phyloP scores from a whole-genome alignment of 2,888 invertebrate species.

The Amblyjoppa fuscipennis region DNA sequence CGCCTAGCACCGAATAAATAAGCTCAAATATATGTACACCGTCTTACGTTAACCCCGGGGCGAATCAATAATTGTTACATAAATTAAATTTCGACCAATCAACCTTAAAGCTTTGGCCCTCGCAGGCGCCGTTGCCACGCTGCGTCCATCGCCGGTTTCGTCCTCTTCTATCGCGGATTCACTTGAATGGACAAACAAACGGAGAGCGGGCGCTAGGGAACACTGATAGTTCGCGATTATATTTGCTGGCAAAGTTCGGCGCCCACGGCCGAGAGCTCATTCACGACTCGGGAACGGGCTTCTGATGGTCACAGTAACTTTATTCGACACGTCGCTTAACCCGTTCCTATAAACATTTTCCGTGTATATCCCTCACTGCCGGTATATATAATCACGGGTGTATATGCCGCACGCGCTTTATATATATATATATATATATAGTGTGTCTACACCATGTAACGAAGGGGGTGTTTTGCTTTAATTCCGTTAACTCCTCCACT shows the following conservation, averaged over 20 bases:
- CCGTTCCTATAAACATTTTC: constrained; percentile 57
- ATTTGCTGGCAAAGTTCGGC: constrained; percentile 66
- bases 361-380: constrained; percentile 14
- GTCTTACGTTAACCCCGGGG: constrained; percentile 48
- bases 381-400: background rate
- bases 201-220: constrained; percentile 26
- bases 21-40: constrained; percentile 28
- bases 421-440: background rate
- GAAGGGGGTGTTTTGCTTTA: constrained; percentile 64
- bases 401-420: background rate
- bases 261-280: constrained; percentile 34
- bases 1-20: constrained; percentile 20
- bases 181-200: constrained; percentile 61
- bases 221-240: constrained; percentile 56
- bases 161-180: constrained; percentile 38
- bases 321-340: constrained; percentile 63
- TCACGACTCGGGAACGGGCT: constrained; percentile 25
- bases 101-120: constrained; percentile 53
- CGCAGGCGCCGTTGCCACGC: background rate
- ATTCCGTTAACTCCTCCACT: constrained; percentile 60
- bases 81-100: constrained; percentile 69
- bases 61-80: constrained; percentile 68
- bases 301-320: constrained; percentile 57
- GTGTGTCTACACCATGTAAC: constrained; percentile 13
- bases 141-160: constrained; percentile 20